Evolutionary conservation across 2,888 invertebrate genomes (phyloP), one percentile per base, ranked within the genome.

Genomic region (Eupithecia exiguata): DNA sequence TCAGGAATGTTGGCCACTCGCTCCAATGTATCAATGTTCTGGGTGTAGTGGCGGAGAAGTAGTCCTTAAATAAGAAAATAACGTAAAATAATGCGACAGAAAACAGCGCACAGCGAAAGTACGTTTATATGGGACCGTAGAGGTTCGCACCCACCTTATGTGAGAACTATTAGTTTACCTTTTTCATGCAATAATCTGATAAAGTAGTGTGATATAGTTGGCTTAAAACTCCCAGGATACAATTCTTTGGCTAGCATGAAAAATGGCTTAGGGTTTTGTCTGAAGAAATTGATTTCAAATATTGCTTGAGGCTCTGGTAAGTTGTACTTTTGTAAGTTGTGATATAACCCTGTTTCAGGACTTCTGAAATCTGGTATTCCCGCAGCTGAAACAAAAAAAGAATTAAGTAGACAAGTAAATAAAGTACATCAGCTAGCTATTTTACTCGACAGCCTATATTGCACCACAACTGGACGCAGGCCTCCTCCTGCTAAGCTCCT

Each of bases 331-430:
- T 97, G 96, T 66, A 99, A 94, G 88, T 99, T 99, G 88, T 97
- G 96, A 88, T 99, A 99, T 0, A 99, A 94, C 0, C 99, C 99
- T 71, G 97, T 97, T 40, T 97, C 97, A 0, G 99, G 98, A 30
- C 98, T 98, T 35, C 99, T 96, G 89, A 99, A 99, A 89, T 99
- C 99, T 30, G 99, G 99, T 81, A 99, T 99, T 49, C 99, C 99
- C 72, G 98, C 98, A 84, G 98, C 98, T 98, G 88, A 74, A 95
- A 91, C 70, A n/a, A 66, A 5, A 65, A 36, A 38, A 36, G 70
- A 62, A 63, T 69, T n/a, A 18, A 49, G 7, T n/a, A 49, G n/a
- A 1, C n/a, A 49, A 49, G n/a, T 49, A 53, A 53, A 10, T 53
- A 12, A 53, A 18, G 53, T 10, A 21, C 53, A 21, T 53, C 10